Base-by-base conservation (phyloP, 1,140 invertebrate genomes). In the Drosophila bocqueti region DNA sequence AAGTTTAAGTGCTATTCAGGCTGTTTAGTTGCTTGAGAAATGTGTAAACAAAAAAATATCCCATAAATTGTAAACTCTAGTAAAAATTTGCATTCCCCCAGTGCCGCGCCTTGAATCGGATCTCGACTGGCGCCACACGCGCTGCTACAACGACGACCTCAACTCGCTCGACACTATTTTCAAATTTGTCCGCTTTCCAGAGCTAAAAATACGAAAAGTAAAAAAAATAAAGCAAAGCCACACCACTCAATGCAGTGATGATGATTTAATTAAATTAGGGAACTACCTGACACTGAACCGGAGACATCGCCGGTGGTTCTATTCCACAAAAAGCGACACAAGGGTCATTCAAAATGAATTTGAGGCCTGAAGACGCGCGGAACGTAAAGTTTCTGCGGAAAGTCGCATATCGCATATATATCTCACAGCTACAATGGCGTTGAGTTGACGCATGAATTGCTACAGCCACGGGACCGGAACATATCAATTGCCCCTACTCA, bases 231-330 rank as follows among this genome's bases (percentile, higher is more conserved):
- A 46, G 64, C 68, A 49, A 13, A 72, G 15, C 18, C 7, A 46
- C 36, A 21, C 65, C 60, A 52, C 38, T 15, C 15, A 83, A 66
- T 58, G 78, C 36, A 60, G 73, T 71, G 68, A 67, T 71, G 68
- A 67, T 81, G 45, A 79, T 75, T 85, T 62, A 81, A 85, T 85
- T 81, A 42, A 85, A 85, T 85, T 85, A 84, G 45, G 50, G 40
- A 61, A 62, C 57, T 71, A 60, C 54, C 65, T 74, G 68, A 68
- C 68, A 73, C 55, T 73, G 47, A 47, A 52, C 31, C 57, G 65
- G 71, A 73, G 71, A 74, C 72, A 54, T 76, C 69, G 60, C 69
- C 45, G 21, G 45, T 52, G 55, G 65, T 24, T 43, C 46, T 34
- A 63, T 36, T 68, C 66, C 18, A 26, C 58, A 24, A 31, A 61